Percentiles rank a stretch among this genome's conserved stretches.
Evolutionary conservation across 2,888 invertebrate genomes (phyloP).

Genomic region (Laothoe populi): DNA sequence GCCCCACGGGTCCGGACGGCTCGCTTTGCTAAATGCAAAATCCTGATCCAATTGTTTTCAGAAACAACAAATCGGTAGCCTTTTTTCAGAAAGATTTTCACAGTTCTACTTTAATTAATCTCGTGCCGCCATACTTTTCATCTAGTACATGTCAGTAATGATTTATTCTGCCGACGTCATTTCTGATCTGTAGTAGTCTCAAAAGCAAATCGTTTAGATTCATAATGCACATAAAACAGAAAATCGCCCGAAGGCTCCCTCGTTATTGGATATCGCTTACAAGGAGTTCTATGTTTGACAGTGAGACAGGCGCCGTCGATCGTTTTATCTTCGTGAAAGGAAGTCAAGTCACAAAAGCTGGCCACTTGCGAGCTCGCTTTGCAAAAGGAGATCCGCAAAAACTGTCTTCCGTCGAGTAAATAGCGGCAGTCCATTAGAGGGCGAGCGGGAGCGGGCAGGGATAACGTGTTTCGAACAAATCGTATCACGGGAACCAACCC

Average conservation of each 20-base stretch:
- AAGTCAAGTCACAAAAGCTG: conserved; percentile 60
- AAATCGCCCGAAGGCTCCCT: conserved; percentile 51
- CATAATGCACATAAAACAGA: conserved; percentile 59
- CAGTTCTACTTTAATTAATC: conserved; percentile 61
- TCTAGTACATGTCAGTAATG: conserved; percentile 54
- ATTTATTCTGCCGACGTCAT: conserved; percentile 54
- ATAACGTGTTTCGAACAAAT: conserved; percentile 71
- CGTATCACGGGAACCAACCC: conserved; percentile 72
- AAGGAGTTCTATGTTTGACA: conserved; percentile 60
- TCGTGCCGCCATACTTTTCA: conserved; percentile 64
- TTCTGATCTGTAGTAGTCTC: conserved; percentile 40
- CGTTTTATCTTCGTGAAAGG: conserved; percentile 58
- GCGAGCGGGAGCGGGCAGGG: conserved; percentile 41
- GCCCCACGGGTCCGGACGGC: conserved; percentile 45
- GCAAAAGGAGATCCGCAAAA: conserved; percentile 62
- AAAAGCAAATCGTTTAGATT: conserved; percentile 41
- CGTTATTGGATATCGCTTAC: conserved; percentile 74
- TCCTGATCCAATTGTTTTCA: conserved; percentile 63
- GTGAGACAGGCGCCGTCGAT: conserved; percentile 50
- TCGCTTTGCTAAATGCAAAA: conserved; percentile 57
- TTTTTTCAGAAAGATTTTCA: conserved; percentile 51
- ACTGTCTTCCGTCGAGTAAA: conserved; percentile 64
- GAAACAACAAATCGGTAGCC: conserved; percentile 50
- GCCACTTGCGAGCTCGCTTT: conserved; percentile 56
- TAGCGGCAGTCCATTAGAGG: conserved; percentile 68